Evolutionary conservation across 1,140 invertebrate genomes (phyloP).

Genomic region (Drosophila melanica): DNA sequence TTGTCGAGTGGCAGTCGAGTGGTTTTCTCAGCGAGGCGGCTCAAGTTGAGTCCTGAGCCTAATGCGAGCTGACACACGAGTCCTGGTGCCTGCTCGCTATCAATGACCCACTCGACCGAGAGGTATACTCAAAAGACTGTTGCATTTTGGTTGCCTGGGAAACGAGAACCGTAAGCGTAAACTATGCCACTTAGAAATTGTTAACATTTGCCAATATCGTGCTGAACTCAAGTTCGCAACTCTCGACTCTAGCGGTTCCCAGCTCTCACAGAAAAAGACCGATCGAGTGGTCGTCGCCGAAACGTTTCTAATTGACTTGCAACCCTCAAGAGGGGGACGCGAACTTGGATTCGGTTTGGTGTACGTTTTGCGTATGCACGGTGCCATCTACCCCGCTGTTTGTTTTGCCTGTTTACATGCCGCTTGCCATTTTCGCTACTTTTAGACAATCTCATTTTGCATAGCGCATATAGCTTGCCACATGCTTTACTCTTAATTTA

Average conservation of each 20-base stretch:
- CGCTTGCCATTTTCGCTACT: conserved; percentile 71
- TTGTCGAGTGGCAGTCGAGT: conserved; percentile 1
- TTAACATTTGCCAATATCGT: conserved; percentile 67
- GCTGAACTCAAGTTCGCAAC: conserved; percentile 16
- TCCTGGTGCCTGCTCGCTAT: conserved; percentile 9
- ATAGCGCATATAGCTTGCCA: conserved; percentile 18
- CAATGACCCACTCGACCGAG: conserved; percentile 14
- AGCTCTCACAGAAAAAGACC: conserved; percentile 17
- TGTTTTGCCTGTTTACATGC: conserved; percentile 74
- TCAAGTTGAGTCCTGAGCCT: conserved; percentile 50
- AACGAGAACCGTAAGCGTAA: conserved; percentile 52
- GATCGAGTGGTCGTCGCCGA: conserved; percentile 38
- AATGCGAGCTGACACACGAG: conserved; percentile 77
- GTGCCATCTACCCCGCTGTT: conserved; percentile 45
- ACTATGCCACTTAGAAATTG: conserved; percentile 77
- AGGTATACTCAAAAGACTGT: conserved; percentile 65
- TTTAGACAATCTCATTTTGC: conserved; percentile 62
- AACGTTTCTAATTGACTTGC: conserved; percentile 53
- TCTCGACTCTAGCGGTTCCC: background rate
- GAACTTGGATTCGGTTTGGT: background rate
- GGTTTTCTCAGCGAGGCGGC: background rate
- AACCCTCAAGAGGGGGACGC: conserved; percentile 21
- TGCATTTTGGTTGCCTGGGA: conserved; percentile 67
- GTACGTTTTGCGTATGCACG: background rate
- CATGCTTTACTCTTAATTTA: conserved; percentile 65